These are phyloP conservation scores for Drosophila ezoana DNA, from an alignment of 2,888 invertebrate genomes.

Conservation along the genomic window DNA sequence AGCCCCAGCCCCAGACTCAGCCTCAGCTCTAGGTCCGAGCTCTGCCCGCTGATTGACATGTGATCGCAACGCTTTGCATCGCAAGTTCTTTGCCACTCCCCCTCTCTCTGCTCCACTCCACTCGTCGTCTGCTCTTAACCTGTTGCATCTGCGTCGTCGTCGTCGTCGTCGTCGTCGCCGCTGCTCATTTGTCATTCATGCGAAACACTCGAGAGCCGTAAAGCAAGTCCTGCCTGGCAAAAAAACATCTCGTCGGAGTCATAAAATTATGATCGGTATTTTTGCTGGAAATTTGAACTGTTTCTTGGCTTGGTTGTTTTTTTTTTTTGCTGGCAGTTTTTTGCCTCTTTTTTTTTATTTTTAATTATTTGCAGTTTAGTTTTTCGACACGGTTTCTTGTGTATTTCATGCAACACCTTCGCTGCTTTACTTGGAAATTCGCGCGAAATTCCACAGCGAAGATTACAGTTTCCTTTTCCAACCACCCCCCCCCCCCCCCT, in stretches of 20 bases:
- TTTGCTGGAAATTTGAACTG: slow-evolving; percentile 66
- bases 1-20: slow-evolving; percentile 6
- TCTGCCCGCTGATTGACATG: slow-evolving; percentile 73
- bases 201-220: slow-evolving; percentile 75
- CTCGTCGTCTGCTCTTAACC: slow-evolving; percentile 47
- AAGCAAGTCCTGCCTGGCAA: slow-evolving; percentile 59
- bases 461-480: slow-evolving; percentile 21
- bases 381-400: slow-evolving; percentile 69
- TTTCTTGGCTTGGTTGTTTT: slow-evolving; percentile 30
- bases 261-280: slow-evolving; percentile 79
- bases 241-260: slow-evolving; percentile 47
- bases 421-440: slow-evolving; percentile 53
- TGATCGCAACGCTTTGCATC: slow-evolving; percentile 65
- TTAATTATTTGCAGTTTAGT: slow-evolving; percentile 65
- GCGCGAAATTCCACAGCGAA: slow-evolving; percentile 58
- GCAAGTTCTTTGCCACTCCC: slow-evolving; percentile 52
- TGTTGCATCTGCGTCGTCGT: slow-evolving; percentile 59
- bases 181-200: slow-evolving; percentile 80
- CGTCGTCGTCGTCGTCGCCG: slow-evolving; percentile 27
- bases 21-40: slow-evolving; percentile 35
- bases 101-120: not conserved
- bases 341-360: slow-evolving; percentile 9
- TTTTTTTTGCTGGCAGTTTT: slow-evolving; percentile 46
- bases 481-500: not conserved
- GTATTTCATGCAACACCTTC: slow-evolving; percentile 80